Evolutionary conservation across 2,888 invertebrate species (phyloP), one percentile per base, ranked within the genome.

Genomic region (Marasmarcha lunaedactyla): DNA sequence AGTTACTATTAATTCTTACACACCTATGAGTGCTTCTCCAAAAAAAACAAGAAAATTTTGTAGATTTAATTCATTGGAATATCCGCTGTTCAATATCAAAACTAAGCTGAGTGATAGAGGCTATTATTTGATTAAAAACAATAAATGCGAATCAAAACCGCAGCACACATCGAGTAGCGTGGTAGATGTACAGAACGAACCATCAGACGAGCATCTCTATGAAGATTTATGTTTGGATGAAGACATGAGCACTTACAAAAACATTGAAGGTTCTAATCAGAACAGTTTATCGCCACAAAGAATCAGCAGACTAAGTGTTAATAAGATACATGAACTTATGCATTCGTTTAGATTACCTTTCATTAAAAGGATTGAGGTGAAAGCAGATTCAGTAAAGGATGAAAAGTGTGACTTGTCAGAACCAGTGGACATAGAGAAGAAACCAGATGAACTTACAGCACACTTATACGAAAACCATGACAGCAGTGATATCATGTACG

Each of bases 161-260:
- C 78, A 74, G 52, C 76, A 74, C 40, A 78, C 68, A 50, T 68
- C 77, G 11, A 55, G 69, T 2, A 55, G 63, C 9, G 45, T 66
- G 11, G 71, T 76, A 42, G 71, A 73, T 42, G 33, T 63, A 0
- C 54, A 47, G 26, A 64, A 65, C n/a, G 66, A 63, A 43, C 51
- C 56, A 20, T 45, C 63, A 1, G 81, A 79, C 38, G 83, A 83
- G 34, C 83, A 83, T 51, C 68, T 81, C 27, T 83, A 81, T 37
- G 83, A 83, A 63, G 83, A 81, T 41, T 49, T 81, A 1, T 71
- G 70, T 47, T 78, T 79, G 27, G 71, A 68, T 46, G 74, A 78
- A 15, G 50, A 69, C 1, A 50, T 56, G 9, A 59, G 59, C 14
- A 50, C 47, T 43, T 44, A 52, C 46, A 46, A 49, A 40, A 46